Percentiles rank a stretch among this genome's conserved stretches.
Evolutionary conservation across 2,797 vertebrate species (phyloP).

Genomic region (Ceryle rudis): DNA sequence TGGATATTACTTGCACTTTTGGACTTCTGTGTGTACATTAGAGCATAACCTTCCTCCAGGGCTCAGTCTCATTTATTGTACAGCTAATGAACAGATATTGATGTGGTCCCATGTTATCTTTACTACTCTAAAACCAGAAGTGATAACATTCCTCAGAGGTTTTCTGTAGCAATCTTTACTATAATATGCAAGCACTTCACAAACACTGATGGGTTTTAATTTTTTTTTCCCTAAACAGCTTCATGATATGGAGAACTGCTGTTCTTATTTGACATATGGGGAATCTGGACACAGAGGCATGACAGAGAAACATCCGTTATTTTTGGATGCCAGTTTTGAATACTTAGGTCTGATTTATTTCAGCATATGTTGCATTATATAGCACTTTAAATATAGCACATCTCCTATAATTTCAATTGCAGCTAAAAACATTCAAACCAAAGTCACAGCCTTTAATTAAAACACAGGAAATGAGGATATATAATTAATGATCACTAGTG

Average conservation of each 20-base stretch:
- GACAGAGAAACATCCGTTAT: background rate
- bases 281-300: background rate
- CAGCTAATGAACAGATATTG: background rate
- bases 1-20: background rate
- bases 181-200: background rate
- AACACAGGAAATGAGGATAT: background rate
- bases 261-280: background rate
- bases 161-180: background rate
- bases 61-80: background rate
- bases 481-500: background rate
- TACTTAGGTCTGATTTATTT: background rate
- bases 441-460: conserved; percentile 8
- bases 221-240: background rate
- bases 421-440: background rate
- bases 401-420: background rate
- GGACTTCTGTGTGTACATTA: background rate
- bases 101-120: background rate
- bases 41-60: background rate
- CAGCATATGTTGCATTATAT: background rate
- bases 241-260: background rate
- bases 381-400: background rate
- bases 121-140: background rate
- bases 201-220: background rate
- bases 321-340: background rate
- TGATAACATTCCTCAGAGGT: background rate